Base-by-base conservation (phyloP, 2,888 invertebrate genomes). In the Ectobius pallidus region DNA sequence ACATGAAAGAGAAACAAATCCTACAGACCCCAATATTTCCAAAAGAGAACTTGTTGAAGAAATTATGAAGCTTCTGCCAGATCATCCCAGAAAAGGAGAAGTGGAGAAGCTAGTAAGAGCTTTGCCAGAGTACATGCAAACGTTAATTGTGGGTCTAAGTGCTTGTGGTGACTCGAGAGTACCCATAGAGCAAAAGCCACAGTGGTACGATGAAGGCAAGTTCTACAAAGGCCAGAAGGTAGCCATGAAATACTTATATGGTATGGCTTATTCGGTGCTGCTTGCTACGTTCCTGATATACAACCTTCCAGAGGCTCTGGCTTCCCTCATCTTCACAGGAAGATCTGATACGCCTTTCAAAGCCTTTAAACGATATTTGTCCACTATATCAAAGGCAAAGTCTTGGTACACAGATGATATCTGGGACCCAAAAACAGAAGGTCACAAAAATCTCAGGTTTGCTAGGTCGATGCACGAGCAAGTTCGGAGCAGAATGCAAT, bases 321-420 rank as follows among this genome's bases (percentile, higher is more conserved):
- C 82, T 16, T 82, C 85, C 0, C 76, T 88, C 9, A 83, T 87
- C 6, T 80, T 82, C 30, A 87, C 86, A 0, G 80, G 80, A 0
- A 82, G 83, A 44, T 86, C 87, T 0, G 81, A 83, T 69, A 85
- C 84, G 1, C 84, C 86, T 1, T 80, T 78, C 65, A 82, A 83
- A 42, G 74, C 75, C 22, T 75, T 74, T 71, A 61, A 61, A 16
- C 46, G 75, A 49, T 88, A 87, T 76, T 70, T 87, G 14, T 81
- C 83, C 11, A 87, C 88, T 0, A 78, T 81, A 0, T 71, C 78
- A 0, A 83, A 86, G 68, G 78, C 87, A 0, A 79, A 80, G 16
- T 81, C 82, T 9, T 88, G 88, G 88, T 86, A 84, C 77, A 82
- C 30, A 2, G 63, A 65, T 34, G 84, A 87, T 78, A 81, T 86